These are phyloP conservation scores for Candidula unifasciata DNA, from an alignment of 2,888 invertebrate genomes.

Conservation along the genomic window DNA sequence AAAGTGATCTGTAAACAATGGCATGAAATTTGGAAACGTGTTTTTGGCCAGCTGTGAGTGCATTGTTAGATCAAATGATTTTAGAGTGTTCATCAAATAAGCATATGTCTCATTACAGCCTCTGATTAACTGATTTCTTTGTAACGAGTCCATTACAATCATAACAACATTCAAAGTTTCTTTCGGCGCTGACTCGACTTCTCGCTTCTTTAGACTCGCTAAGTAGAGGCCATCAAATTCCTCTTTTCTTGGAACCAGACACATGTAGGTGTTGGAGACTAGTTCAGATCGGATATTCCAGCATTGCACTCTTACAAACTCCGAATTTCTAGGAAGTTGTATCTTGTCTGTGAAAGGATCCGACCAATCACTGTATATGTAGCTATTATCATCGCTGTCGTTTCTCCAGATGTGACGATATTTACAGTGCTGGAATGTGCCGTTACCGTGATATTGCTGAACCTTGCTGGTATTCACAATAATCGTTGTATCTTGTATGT, in stretches of 20 bases:
- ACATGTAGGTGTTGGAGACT: constrained; percentile 70
- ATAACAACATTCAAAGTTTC: constrained; percentile 84
- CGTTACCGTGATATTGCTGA: neutral
- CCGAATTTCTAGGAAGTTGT: constrained; percentile 56
- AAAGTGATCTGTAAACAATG: constrained; percentile 81
- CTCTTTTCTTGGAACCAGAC: constrained; percentile 64
- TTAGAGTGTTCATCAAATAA: constrained; percentile 82
- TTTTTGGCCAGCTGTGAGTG: constrained; percentile 96
- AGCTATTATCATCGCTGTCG: constrained; percentile 54
- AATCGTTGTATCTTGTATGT: neutral
- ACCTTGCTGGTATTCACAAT: neutral
- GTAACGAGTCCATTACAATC: constrained; percentile 90
- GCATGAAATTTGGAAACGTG: constrained; percentile 92
- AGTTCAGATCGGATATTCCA: constrained; percentile 59
- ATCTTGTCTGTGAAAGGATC: constrained; percentile 54
- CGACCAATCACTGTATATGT: constrained; percentile 53
- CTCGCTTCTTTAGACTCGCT: constrained; percentile 50
- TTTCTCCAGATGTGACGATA: constrained; percentile 33
- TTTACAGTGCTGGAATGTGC: neutral
- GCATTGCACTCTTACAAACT: constrained; percentile 72
- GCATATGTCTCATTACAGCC: constrained; percentile 85
- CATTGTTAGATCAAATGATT: constrained; percentile 88
- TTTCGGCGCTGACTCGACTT: constrained; percentile 51
- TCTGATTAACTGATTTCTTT: constrained; percentile 89
- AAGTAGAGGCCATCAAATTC: constrained; percentile 54